Evolutionary conservation across 2,888 invertebrate genomes (phyloP).

Genomic region (Apodemia hepburni): DNA sequence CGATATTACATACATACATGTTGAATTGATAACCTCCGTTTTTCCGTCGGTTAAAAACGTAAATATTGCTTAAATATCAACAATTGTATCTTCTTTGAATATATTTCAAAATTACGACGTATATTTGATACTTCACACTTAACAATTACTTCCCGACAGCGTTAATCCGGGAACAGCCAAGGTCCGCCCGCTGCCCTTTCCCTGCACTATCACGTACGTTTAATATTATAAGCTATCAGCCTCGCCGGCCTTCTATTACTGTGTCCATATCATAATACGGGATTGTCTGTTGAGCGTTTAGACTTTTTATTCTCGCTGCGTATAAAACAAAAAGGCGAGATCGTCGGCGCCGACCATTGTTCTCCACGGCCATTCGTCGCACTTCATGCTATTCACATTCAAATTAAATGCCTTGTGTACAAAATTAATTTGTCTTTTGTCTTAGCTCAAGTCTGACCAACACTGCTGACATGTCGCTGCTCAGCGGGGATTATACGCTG

Average conservation of each 20-base stretch:
- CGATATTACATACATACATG: too few species aligned
- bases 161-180: slow-evolving; percentile 24
- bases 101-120: background rate
- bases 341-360: slow-evolving; percentile 77
- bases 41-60: too few species aligned
- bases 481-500: slow-evolving; percentile 49
- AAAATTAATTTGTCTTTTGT: slow-evolving; percentile 81
- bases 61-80: too few species aligned
- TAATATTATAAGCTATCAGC: slow-evolving; percentile 77
- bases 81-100: too few species aligned
- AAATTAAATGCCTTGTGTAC: slow-evolving; percentile 79
- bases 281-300: slow-evolving; percentile 72
- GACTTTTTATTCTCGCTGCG: slow-evolving; percentile 69
- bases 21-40: too few species aligned
- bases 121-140: slow-evolving; percentile 37
- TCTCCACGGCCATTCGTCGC: slow-evolving; percentile 76
- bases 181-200: slow-evolving; percentile 40
- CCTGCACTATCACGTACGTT: slow-evolving; percentile 66
- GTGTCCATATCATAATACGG: slow-evolving; percentile 78
- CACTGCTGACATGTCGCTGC: slow-evolving; percentile 63
- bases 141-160: slow-evolving; percentile 56
- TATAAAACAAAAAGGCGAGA: slow-evolving; percentile 70
- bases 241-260: slow-evolving; percentile 72
- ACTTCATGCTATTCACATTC: slow-evolving; percentile 80
- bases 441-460: slow-evolving; percentile 55